Base-by-base conservation (phyloP, 2,888 invertebrate species). In the Drosophila crucigera region DNA sequence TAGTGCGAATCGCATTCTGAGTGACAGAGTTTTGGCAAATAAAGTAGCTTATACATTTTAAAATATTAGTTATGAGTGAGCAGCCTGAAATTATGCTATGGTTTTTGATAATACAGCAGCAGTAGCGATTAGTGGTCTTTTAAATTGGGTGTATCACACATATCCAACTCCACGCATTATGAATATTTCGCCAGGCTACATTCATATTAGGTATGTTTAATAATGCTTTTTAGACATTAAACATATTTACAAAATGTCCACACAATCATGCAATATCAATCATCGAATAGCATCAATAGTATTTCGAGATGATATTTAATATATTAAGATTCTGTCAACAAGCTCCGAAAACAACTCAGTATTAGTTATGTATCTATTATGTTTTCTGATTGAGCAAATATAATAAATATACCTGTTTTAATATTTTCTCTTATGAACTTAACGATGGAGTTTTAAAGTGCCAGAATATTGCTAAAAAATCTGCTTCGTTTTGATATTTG, bases 51-150 rank as follows among this genome's bases (percentile, higher is more conserved):
- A 19, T 22, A 16, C 2, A 31, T 25, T 5, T 47, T 19, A 35
- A 14, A 25, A 14, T 9, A 33, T 16, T 28, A 22, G 35, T n/a
- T 16, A 35, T 54, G 30, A 41, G 7, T 25, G 9, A 10, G 3
- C 58, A 31, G 89, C 86, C 86, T 54, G 71, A 80, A 76, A 78
- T 63, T 60, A 73, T 55, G 59, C 88, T 43, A 68, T 47, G 37
- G 1, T 31, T 68, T 67, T 67, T 39, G 2, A 22, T 2, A n/a
- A 25, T 6, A 2, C 28, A 6, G 25, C 19, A 35, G 3, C 41
- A 56, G 9, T 53, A 49, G 50, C 58, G 49, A 41, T 47, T 14
- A 56, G 50, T 68, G 39, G 4, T 19, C 3, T 9, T n/a, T 41
- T 41, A 41, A 41, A 10, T 4, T 41, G n/a, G 4, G 10, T 41